phyloP scores from a whole-genome alignment of 2,888 invertebrate species.

The Ophion slaviceki region DNA sequence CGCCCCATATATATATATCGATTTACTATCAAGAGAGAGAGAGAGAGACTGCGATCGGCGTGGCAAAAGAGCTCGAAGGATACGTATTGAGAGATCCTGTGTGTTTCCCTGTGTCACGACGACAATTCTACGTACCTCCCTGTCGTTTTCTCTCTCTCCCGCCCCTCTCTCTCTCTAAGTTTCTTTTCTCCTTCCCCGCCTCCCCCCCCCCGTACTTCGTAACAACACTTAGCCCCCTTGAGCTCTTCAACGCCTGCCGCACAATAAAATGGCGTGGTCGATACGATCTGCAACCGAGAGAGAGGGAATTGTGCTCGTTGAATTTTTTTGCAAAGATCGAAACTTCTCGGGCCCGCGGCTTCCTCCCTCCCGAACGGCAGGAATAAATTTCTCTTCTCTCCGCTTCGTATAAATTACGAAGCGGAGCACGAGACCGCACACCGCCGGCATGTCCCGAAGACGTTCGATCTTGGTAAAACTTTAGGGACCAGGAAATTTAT shows the following conservation, averaged over 20 bases:
- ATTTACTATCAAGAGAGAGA: background rate
- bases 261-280: background rate
- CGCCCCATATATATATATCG: no score
- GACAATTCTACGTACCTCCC: conserved; percentile 8
- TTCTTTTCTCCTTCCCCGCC: no score
- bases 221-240: background rate
- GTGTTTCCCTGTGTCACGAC: conserved; percentile 4
- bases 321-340: background rate
- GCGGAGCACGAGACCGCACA: no score
- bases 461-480: no score
- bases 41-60: background rate
- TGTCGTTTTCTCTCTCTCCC: background rate
- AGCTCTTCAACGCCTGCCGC: background rate
- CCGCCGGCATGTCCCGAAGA: no score
- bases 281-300: background rate
- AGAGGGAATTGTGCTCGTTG: background rate
- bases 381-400: no score
- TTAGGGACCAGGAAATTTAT: no score
- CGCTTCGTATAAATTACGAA: no score
- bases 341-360: background rate
- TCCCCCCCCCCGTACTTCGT: conserved; percentile 1
- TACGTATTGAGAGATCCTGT: background rate
- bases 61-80: conserved; percentile 10
- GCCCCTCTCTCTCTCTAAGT: no score
- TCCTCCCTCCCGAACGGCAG: no score